Evolutionary conservation across 2,888 invertebrate genomes (phyloP).

Genomic region (Sceliomorpha sp.): DNA sequence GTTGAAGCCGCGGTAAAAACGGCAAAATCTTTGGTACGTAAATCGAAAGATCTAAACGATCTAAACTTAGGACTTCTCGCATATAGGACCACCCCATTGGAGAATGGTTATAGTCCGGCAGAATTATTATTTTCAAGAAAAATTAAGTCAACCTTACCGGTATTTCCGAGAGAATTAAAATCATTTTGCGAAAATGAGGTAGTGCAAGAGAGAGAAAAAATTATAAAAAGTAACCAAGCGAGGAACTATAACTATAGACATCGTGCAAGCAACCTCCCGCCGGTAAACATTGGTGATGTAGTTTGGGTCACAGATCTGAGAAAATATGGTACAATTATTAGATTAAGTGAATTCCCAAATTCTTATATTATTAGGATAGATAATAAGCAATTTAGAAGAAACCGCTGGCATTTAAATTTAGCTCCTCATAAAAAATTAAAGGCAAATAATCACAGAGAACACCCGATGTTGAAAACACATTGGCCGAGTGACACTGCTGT

Average conservation of each 20-base stretch:
- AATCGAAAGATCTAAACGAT: constrained; percentile 24
- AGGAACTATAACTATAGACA: constrained; percentile 50
- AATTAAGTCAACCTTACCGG: constrained; percentile 26
- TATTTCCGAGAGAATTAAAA: constrained; percentile 19
- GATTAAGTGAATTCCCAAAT: constrained; percentile 10
- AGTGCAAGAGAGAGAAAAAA: constrained; percentile 33
- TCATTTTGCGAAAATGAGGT: constrained; percentile 7
- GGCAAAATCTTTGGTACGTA: constrained; percentile 43
- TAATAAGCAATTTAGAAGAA: neutral
- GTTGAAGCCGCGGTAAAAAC: constrained; percentile 55
- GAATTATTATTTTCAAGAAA: constrained; percentile 40
- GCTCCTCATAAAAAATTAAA: constrained; percentile 12
- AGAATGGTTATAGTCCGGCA: constrained; percentile 41
- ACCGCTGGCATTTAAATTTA: constrained; percentile 12
- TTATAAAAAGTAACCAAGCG: constrained; percentile 31
- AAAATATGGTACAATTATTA: constrained; percentile 1
- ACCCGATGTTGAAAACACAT: too few relatives aligned
- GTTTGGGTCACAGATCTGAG: constrained; percentile 60
- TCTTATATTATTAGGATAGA: constrained; percentile 3
- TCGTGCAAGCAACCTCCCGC: constrained; percentile 35
- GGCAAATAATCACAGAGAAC: too few relatives aligned
- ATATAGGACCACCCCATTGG: constrained; percentile 34
- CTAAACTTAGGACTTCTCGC: constrained; percentile 24
- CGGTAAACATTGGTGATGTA: constrained; percentile 36
- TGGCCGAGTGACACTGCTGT: too few relatives aligned